Conservation (phyloP, 2,113 vertebrate genomes). For the Todiramphus chloris region DNA sequence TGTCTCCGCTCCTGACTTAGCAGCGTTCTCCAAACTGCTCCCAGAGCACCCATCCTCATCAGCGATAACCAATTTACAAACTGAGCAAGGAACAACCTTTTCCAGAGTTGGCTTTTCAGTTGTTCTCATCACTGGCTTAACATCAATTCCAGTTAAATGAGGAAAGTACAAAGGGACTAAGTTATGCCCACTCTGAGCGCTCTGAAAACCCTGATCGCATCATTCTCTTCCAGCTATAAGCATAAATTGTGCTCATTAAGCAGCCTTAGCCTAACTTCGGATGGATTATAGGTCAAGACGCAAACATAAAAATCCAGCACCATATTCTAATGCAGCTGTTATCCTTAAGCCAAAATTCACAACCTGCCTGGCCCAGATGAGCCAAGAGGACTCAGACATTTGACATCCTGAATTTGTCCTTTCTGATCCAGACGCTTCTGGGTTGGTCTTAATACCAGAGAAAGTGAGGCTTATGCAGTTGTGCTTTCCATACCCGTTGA, state of each 20-base stretch:
- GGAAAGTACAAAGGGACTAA: neutral
- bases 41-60: conserved; percentile 26
- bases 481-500: neutral
- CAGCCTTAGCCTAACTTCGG: neutral
- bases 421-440: neutral
- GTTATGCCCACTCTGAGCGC: neutral
- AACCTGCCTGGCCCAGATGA: neutral
- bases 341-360: neutral
- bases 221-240: neutral
- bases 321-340: neutral
- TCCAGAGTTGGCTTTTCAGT: neutral
- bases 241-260: conserved; percentile 11
- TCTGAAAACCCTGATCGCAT: neutral
- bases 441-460: neutral
- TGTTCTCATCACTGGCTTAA: neutral
- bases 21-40: conserved; percentile 6
- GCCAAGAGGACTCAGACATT: neutral
- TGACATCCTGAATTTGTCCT: neutral
- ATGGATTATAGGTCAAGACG: no score
- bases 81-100: neutral
- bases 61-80: neutral
- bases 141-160: conserved; percentile 1
- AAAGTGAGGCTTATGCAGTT: neutral
- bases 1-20: neutral
- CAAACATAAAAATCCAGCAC: neutral